Evolutionary conservation across 2,888 invertebrate species (phyloP), one percentile per base, ranked within the genome.

Genomic region (Leptinotarsa juncta): DNA sequence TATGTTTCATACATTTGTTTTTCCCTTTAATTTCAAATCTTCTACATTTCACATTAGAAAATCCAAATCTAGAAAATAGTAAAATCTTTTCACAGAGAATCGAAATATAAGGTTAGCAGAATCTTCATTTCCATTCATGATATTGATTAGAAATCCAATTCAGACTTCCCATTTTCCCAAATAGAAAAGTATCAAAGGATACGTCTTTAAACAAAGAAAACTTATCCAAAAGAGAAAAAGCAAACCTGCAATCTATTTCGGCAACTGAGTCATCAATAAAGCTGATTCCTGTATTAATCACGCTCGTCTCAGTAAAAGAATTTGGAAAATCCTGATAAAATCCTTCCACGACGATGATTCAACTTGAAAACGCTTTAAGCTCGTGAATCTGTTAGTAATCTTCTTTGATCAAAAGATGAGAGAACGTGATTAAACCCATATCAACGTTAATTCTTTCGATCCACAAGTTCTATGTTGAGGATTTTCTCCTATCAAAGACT

Each of bases 181-280:
- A 23, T 62, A 32, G 65, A 26, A 65, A 71, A 66, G 23, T 49
- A 49, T 32, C 18, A 62, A 70, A 70, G 18, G 53, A 51, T 26
- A 32, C 26, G 57, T 67, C 50, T 49, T 49, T 50, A 53, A 57
- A 23, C 26, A 57, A 12, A 20, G 23, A 57, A 57, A 12, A 26
- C 14, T 20, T 15, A 57, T 3, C 51, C 26, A 55, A 32, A 53
- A 48, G n/a, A 73, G 67, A 71, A 77, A 74, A 74, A 72, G 51
- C 42, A 70, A 75, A 18, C 49, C 66, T 69, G 69, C 77, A 80
- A 80, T 81, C 82, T 75, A 70, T 76, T 71, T 71, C 77, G 78
- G 75, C 74, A 77, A 76, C 77, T 80, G 78, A 80, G 74, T 77
- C 80, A 82, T 84, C 80, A 82, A 83, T 82, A 81, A 79, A 80